Percentiles rank a stretch among this genome's conserved stretches.
Conservation (phyloP, 2,113 vertebrate genomes). For the Taurulus bubalis region DNA sequence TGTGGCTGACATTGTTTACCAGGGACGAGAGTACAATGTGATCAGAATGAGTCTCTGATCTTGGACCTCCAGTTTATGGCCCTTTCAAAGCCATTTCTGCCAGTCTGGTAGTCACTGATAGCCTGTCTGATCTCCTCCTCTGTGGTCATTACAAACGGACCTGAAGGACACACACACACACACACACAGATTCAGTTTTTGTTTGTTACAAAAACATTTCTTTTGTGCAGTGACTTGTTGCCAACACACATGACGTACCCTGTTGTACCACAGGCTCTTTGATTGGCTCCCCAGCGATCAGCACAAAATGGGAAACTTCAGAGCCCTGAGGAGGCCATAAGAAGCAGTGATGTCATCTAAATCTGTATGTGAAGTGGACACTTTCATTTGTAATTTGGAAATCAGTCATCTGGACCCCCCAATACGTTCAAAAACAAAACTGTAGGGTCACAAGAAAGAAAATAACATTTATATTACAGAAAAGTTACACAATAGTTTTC, state of each 20-base stretch:
- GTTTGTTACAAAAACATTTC: background rate
- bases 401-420: background rate
- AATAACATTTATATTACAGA: background rate
- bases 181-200: background rate
- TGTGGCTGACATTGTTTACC: background rate
- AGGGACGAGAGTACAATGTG: background rate
- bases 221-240: background rate
- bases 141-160: constrained; percentile 87
- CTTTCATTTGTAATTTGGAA: background rate
- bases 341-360: background rate
- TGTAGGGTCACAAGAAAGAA: background rate
- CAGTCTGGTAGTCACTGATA: constrained; percentile 79
- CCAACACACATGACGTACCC: constrained; percentile 52
- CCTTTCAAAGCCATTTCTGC: constrained; percentile 86
- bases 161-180: constrained; percentile 65
- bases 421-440: background rate
- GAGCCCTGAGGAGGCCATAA: constrained; percentile 71
- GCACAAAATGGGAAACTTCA: constrained; percentile 82
- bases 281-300: constrained; percentile 85
- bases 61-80: constrained; percentile 85
- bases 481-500: background rate
- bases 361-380: background rate
- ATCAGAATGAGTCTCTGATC: constrained; percentile 67
- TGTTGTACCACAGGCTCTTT: constrained; percentile 81
- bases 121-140: constrained; percentile 85